A percentile compares a stretch with the other conserved stretches of the same genome.
Conservation (phyloP, 23 tunicate species). For the Trididemnum clinides region DNA sequence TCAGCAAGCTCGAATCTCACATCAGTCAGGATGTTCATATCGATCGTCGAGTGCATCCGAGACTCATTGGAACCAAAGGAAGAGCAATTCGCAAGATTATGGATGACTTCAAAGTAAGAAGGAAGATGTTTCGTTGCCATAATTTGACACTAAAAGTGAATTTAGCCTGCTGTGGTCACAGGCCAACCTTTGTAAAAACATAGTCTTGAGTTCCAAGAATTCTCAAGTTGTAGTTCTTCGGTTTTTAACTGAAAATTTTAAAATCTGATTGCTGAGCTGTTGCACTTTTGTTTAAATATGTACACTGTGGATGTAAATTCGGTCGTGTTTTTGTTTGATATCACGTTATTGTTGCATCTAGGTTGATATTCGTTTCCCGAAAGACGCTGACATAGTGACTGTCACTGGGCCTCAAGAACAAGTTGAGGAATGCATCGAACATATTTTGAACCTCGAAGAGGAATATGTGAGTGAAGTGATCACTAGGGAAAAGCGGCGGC, state of each 20-base stretch:
- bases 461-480: slow-evolving; percentile 87
- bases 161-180: no score
- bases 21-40: slow-evolving; percentile 97
- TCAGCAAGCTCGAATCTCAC: slow-evolving; percentile 87
- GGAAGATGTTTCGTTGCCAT: no score
- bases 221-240: no score
- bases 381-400: slow-evolving; percentile 86
- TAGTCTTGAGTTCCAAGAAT: no score
- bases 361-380: slow-evolving; percentile 93
- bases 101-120: slow-evolving; percentile 83
- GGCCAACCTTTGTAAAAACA: no score
- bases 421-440: slow-evolving; percentile 98
- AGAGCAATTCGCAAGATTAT: slow-evolving; percentile 92
- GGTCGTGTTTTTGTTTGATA: no score
- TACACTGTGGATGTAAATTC: no score
- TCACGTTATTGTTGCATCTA: neutral
- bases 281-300: no score
- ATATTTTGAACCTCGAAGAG: slow-evolving; percentile 95
- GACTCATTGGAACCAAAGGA: slow-evolving; percentile 96
- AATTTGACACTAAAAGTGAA: no score
- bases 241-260: no score
- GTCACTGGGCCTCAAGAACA: slow-evolving; percentile 93
- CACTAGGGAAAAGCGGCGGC: no score
- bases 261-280: no score
- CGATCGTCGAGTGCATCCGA: slow-evolving; percentile 86